Evolutionary conservation across 2,797 vertebrate genomes (phyloP), one percentile per base, ranked within the genome.

Genomic region (Halcyon badia): DNA sequence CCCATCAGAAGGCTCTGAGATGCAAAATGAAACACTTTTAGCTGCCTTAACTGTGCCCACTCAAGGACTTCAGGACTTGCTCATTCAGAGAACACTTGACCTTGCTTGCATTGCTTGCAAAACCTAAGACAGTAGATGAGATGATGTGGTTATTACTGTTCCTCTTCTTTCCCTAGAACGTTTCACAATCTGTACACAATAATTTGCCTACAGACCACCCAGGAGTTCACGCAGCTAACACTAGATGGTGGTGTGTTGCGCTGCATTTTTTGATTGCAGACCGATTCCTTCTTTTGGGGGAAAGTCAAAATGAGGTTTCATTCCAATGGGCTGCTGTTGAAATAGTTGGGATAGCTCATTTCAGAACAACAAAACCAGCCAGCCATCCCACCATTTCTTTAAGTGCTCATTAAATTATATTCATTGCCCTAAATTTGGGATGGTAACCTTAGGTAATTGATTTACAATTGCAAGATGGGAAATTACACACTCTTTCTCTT

Each of bases 201-300:
- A n/a, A 37, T 10, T 49, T 24, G 26, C 3, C 56, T 72, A 15
- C 7, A 30, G 39, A 26, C 20, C 37, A 25, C 5, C 16, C 83
- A 62, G 54, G 77, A 77, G 35, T 82, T 90, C 71, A n/a, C 58
- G 28, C 83, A 83, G 89, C 64, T 57, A 61, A 87, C 88, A 44
- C 77, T 92, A 80, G 92, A 56, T 94, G 86, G 88, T 54, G 66
- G 54, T 93, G 66, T 92, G 83, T 51, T 7, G 86, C 52, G n/a
- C 66, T 14, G 31, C 81, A 62, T 42, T 49, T 41, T 60, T 11
- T 21, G 8, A 42, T 17, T 49, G 18, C 69, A 46, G 20, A 20
- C 5, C 9, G 21, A 49, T 33, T 20, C 2, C 2, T 21, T 70
- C 24, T 54, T 90, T 31, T 9, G 20, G 37, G 22, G 14, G 10